Base-by-base conservation (phyloP, 2,797 vertebrate species). In the Coracias cyanogaster region DNA sequence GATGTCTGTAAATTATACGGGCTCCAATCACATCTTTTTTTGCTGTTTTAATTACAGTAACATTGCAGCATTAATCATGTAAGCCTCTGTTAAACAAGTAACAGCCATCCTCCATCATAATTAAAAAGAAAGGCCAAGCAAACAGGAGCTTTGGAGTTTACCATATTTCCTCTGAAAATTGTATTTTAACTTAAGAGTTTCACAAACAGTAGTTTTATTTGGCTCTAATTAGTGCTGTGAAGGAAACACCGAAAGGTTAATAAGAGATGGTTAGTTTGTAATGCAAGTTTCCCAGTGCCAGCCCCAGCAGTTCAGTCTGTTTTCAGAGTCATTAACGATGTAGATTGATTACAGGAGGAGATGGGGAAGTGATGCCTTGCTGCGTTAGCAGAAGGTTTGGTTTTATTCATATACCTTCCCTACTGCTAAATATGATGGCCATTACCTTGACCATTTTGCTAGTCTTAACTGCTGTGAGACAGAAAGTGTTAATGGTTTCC, bases 271-370 rank as follows among this genome's bases (percentile, higher is more conserved):
- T 97, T 97, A 97, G 95, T 97, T 97, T 97, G 97, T 96, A 98
- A 98, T 94, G 96, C 87, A 97, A 97, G 97, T 94, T 98, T 98
- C 96, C 85, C 87, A 2, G 94, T 98, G 97, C 95, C 94, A 97
- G 98, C 96, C 98, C 91, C 95, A 97, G 96, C 93, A 95, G 82
- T 87, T 98, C 96, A 96, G 95, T 94, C 96, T 97, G 97, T 97
- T 98, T 98, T 96, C 97, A 97, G 96, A 97, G 94, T 97, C 96
- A 98, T 98, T 99, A 99, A 98, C 98, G 97, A 94, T 89, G 96
- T 76, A 96, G 83, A 97, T 96, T 97, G 97, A 98, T 98, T 96
- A 89, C 92, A 81, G 97, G 92, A 92, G 96, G 94, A 98, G 96
- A 97, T 90, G 21, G 79, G 94, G 87, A 97, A 97, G 93, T 64